Evolutionary conservation across 2,797 vertebrate species (phyloP).

Genomic region (Aphelocoma californica): DNA sequence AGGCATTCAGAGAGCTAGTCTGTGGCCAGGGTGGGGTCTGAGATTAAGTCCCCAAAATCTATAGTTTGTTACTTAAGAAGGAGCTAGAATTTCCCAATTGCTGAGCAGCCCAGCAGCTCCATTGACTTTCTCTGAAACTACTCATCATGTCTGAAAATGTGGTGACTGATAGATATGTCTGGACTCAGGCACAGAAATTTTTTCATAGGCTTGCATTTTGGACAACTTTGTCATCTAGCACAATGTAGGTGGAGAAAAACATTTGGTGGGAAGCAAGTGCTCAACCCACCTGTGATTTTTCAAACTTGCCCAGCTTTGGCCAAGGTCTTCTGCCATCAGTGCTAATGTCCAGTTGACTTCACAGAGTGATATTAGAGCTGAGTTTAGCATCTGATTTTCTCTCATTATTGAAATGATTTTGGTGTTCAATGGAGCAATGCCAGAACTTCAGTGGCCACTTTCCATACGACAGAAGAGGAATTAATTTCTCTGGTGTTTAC

Average conservation of each 20-base stretch:
- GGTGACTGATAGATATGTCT: neutral
- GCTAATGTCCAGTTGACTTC: neutral
- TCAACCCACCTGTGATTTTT: neutral
- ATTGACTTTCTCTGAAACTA: neutral
- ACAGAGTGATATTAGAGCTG: neutral
- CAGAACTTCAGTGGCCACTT: neutral
- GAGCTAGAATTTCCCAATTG: neutral
- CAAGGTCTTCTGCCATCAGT: neutral
- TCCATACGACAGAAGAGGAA: neutral
- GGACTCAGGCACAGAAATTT: neutral
- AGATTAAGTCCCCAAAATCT: neutral
- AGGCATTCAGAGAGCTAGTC: neutral
- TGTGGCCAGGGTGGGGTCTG: neutral
- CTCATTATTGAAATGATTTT: neutral
- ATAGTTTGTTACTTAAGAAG: neutral
- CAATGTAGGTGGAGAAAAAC: neutral
- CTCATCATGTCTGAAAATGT: neutral
- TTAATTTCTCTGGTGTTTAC: neutral
- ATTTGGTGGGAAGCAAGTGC: neutral
- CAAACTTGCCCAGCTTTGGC: neutral
- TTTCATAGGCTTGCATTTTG: neutral
- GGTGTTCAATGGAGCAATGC: neutral
- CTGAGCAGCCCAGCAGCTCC: neutral
- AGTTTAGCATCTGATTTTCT: neutral
- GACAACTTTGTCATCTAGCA: neutral